A percentile compares a stretch with the other conserved stretches of the same genome.
Conservation (phyloP, 2,797 vertebrate genomes). For the Tadarida brasiliensis region DNA sequence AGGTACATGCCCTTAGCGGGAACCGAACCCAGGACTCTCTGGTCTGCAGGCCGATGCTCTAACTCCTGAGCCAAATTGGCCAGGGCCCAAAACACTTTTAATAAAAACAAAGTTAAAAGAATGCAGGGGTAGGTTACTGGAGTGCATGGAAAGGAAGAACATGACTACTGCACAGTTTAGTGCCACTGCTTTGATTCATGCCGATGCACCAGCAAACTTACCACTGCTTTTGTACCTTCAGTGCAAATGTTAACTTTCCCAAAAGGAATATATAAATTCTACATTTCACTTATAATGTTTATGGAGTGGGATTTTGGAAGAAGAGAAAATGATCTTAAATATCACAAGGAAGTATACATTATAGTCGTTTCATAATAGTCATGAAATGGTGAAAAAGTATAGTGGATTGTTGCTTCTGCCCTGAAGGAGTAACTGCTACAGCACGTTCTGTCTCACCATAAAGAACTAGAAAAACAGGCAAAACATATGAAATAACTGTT, state of each 20-base stretch:
- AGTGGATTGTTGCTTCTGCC: not conserved
- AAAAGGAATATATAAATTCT: not conserved
- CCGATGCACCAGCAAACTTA: not conserved
- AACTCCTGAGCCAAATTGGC: too few species aligned
- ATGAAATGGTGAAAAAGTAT: not conserved
- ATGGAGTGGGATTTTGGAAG: not conserved
- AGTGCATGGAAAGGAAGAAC: too few species aligned
- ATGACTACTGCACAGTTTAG: too few species aligned
- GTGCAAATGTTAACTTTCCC: not conserved
- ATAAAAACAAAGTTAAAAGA: too few species aligned
- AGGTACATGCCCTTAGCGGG: too few species aligned
- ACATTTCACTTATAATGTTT: not conserved
- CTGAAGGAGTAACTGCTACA: not conserved
- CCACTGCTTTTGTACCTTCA: not conserved
- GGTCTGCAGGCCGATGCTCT: too few species aligned
- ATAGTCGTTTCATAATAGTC: not conserved
- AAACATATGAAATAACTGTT: not conserved
- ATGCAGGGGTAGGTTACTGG: too few species aligned
- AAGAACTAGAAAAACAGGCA: not conserved
- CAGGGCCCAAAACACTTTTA: too few species aligned
- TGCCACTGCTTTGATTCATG: too few species aligned
- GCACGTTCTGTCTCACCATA: not conserved
- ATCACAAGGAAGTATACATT: not conserved
- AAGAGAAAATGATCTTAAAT: constrained; percentile 41
- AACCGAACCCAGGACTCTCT: too few species aligned